Percentiles rank a stretch among this genome's conserved stretches.
Evolutionary conservation across 2,888 invertebrate species (phyloP).

Genomic region (Agriopis marginaria): DNA sequence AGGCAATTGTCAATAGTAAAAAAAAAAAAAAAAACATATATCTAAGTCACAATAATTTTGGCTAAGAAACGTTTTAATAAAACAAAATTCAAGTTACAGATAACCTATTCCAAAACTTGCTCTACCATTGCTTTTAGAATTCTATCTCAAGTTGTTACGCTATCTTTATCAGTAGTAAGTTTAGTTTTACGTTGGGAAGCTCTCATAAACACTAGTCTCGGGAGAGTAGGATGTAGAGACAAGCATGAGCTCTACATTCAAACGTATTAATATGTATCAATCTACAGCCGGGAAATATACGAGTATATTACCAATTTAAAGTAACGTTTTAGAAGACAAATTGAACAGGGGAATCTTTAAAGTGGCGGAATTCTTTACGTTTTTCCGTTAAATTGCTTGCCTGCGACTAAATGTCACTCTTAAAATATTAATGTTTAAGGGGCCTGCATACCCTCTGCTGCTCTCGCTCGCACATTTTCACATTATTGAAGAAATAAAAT

Average conservation of each 20-base stretch:
- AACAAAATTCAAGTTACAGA: too few relatives aligned
- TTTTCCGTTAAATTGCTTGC: not conserved
- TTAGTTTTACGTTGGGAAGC: slow-evolving; percentile 15
- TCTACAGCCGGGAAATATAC: slow-evolving; percentile 45
- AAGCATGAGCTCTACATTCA: slow-evolving; percentile 24
- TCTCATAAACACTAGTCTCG: slow-evolving; percentile 22
- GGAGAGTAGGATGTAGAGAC: slow-evolving; percentile 16
- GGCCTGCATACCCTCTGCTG: too few relatives aligned
- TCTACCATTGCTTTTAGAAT: not conserved
- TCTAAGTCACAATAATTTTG: too few relatives aligned
- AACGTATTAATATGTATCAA: slow-evolving; percentile 52
- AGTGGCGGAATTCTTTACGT: not conserved
- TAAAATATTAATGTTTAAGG: not conserved
- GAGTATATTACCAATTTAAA: slow-evolving; percentile 50
- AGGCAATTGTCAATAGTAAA: too few relatives aligned
- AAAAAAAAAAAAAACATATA: too few relatives aligned
- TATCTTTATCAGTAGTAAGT: slow-evolving; percentile 9
- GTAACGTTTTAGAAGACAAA: slow-evolving; percentile 44
- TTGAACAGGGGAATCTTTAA: slow-evolving; percentile 26
- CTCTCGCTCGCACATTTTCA: too few relatives aligned
- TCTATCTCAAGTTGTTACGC: not conserved
- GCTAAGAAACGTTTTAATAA: too few relatives aligned
- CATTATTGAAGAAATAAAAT: too few relatives aligned
- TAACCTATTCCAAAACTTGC: too few relatives aligned
- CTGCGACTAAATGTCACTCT: not conserved